These are phyloP conservation scores for Drosophila stalkeri DNA, from an alignment of 2,888 invertebrate genomes.

Conservation along the genomic window DNA sequence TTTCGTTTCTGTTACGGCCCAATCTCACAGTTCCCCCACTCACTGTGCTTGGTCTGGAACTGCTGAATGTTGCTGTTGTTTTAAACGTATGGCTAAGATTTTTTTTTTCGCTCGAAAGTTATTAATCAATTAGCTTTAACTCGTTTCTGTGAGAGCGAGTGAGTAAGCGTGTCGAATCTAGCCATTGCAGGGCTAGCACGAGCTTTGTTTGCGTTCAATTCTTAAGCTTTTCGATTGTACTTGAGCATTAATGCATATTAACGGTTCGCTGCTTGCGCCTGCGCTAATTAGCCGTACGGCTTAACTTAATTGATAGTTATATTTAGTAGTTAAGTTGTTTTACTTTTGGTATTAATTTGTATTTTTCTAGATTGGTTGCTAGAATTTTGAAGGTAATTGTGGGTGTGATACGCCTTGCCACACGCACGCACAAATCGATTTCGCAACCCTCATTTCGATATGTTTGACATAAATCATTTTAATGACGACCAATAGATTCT, in stretches of 20 bases:
- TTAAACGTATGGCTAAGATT: conserved; percentile 28
- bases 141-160: conserved; percentile 11
- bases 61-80: conserved; percentile 12
- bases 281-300: conserved; percentile 32
- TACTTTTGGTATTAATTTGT: neutral
- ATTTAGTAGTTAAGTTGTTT: conserved; percentile 9
- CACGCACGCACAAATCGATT: conserved; percentile 31
- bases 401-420: conserved; percentile 8
- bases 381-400: neutral
- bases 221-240: conserved; percentile 31
- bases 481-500: conserved; percentile 44
- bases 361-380: neutral
- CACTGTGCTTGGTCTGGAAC: conserved; percentile 6
- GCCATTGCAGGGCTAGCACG: conserved; percentile 11
- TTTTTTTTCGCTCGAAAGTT: conserved; percentile 34
- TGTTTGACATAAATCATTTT: conserved; percentile 76
- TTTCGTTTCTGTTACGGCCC: conserved; percentile 26
- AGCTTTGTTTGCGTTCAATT: conserved; percentile 18
- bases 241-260: conserved; percentile 31
- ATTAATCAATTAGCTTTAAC: conserved; percentile 51
- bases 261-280: conserved; percentile 35
- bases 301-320: conserved; percentile 22
- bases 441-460: conserved; percentile 56
- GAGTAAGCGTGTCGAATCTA: conserved; percentile 4
- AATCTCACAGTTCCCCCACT: conserved; percentile 30